Evolutionary conservation across 1,140 invertebrate species (phyloP), one percentile per base, ranked within the genome.

Genomic region (Drosophila tropicalis): DNA sequence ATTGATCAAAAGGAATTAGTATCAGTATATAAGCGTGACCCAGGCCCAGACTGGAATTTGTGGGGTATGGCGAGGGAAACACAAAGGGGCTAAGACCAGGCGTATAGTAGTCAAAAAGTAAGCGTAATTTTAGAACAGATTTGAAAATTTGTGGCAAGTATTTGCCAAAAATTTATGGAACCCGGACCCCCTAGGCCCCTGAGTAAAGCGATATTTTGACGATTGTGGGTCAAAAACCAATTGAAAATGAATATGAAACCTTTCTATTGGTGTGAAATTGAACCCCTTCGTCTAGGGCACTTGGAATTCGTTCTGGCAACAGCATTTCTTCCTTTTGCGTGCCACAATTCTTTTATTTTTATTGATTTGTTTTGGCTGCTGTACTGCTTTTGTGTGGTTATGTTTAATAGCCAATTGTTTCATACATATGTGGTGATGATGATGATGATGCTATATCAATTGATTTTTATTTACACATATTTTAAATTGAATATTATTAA

Each of bases 381-480:
- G 10, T 39, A 12, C 36, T 13, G 12, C 36, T 39, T 13, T 13
- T 68, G 56, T 32, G 47, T 66, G 62, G 76, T 84, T 79, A 70
- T 73, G 70, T 76, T 67, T 71, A 79, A 81, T 80, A 76, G 67
- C 72, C 72, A 84, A 85, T 85, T 85, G 82, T 55, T 77, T 64
- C 13, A 61, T 67, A 36, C 39, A 54, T 70, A 76, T 76, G 82
- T 57, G 58, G 4, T 56, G 55, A 15, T 56, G 12, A 25, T 25
- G 22, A 25, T 25, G 22, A 25, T 25, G 22, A 2, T 47, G 67
- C 62, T 78, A 80, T 12, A 61, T 60, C 83, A 86, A 86, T 86
- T 86, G 83, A 86, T 86, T 86, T 86, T 87, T 86, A 86, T 86
- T 86, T 86, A 87, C 79, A 77, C 79, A 86, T 87, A 83, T 87